Evolutionary conservation across 30 jellyfish, hydroid and myxozoan genomes (phyloP), one percentile per base, ranked within the genome.

Genomic region (Chrysaora quinquecirrha): DNA sequence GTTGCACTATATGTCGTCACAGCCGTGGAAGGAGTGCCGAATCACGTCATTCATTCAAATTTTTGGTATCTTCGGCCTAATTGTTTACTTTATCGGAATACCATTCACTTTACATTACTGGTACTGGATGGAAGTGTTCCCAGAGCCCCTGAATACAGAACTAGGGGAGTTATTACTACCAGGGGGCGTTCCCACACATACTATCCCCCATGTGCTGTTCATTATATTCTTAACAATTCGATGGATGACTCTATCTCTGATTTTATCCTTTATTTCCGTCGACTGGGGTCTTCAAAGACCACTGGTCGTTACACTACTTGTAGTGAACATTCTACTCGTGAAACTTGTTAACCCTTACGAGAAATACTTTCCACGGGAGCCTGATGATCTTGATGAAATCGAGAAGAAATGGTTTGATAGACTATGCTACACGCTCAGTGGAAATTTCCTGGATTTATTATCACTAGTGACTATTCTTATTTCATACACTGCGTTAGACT

Each of bases 211-310:
- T 71, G 90, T 50, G 18, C 32, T 85, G 16, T 95, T 87, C 32
- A 85, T 88, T 1, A 73, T 89, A 2, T 95, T 95, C 71, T 46
- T 95, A 31, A 88, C 97, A 22, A 31, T 89, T n/a, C 89, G 99
- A 32, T 90, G 99, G 98, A 95, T 89, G 97, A 12, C 91, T 31
- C 49, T 90, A 29, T 82, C 96, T 2, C 84, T 95, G 3, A 84
- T 95, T 6, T 66, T 95, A n/a, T 88, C 97, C 28, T 86, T 95
- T 64, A 86, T 86, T 1, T 97, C 99, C 4, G 33, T 74, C 47
- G 92, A 96, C 6, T 95, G 99, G 99, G 98, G 97, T 7, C 67
- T 95, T 48, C 97, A 88, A 46, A 73, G 97, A 28, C 96, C 97
- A 7, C 50, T 88, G 3, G 68, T 87, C 22, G 72, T 95, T 62